Percentiles rank a stretch among this genome's conserved stretches.
Evolutionary conservation across 2,888 invertebrate genomes (phyloP).

Genomic region (Geotrupes spiniger): DNA sequence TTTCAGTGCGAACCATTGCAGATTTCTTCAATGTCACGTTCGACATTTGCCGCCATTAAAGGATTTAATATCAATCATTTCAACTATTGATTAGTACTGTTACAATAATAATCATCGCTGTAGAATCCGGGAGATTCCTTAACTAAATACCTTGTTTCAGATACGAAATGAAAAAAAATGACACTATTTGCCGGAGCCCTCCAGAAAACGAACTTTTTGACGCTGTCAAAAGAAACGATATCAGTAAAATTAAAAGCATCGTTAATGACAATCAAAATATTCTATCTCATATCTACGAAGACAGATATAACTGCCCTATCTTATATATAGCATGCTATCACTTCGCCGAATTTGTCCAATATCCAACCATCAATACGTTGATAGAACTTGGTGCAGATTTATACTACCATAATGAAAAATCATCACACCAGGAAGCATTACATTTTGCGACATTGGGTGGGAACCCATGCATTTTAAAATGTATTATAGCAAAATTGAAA

Average conservation of each 20-base stretch:
- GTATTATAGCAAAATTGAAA: conserved; percentile 49
- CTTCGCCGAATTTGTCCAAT: conserved; percentile 55
- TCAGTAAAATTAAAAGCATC: conserved; percentile 54
- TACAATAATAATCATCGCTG: too few relatives aligned
- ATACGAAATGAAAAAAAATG: conserved; percentile 29
- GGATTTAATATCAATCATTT: too few relatives aligned
- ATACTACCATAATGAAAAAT: conserved; percentile 54
- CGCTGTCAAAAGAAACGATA: conserved; percentile 55
- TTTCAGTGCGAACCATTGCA: too few relatives aligned
- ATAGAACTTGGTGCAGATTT: conserved; percentile 61
- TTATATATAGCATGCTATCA: conserved; percentile 55
- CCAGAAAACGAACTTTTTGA: conserved; percentile 49
- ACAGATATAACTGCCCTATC: conserved; percentile 56
- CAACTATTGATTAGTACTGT: too few relatives aligned
- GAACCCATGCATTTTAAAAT: conserved; percentile 47
- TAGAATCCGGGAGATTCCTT: too few relatives aligned
- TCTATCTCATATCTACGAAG: conserved; percentile 56
- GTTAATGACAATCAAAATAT: conserved; percentile 53
- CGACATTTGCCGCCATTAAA: too few relatives aligned
- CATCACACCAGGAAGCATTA: conserved; percentile 60
- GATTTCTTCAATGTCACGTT: too few relatives aligned
- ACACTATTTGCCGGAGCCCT: conserved; percentile 41
- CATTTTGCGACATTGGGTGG: conserved; percentile 63
- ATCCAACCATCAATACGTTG: conserved; percentile 58
- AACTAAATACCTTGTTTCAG: too few relatives aligned